Percentiles rank a stretch among this genome's conserved stretches.
phyloP scores from a whole-genome alignment of 2,888 invertebrate species.

The Andrena chrysosceles region DNA sequence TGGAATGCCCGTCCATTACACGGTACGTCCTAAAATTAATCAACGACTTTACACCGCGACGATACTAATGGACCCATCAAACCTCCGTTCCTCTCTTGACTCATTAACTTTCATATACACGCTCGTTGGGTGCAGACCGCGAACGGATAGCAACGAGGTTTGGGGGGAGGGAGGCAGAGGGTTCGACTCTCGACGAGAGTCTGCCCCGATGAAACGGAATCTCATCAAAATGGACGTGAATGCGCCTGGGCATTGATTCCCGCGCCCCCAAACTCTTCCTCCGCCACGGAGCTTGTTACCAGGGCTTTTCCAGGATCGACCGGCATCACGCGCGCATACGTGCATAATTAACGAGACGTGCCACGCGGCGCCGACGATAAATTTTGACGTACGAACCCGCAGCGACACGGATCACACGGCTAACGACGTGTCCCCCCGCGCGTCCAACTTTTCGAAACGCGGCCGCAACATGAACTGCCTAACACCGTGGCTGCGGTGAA shows the following conservation, averaged over 20 bases:
- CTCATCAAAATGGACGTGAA: slow-evolving; percentile 67
- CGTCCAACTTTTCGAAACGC: slow-evolving; percentile 66
- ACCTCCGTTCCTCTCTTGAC: slow-evolving; percentile 50
- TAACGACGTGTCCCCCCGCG: slow-evolving; percentile 59
- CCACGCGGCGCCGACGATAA: slow-evolving; percentile 65
- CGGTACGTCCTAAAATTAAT: slow-evolving; percentile 31
- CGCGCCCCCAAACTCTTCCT: slow-evolving; percentile 54
- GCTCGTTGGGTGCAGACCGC: slow-evolving; percentile 2
- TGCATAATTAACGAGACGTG: slow-evolving; percentile 78
- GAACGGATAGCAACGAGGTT: background rate
- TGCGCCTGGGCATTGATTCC: slow-evolving; percentile 66
- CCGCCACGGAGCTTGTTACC: slow-evolving; percentile 51
- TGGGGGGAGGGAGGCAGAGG: background rate
- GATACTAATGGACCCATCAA: slow-evolving; percentile 49
- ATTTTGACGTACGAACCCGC: slow-evolving; percentile 77
- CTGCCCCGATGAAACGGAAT: slow-evolving; percentile 60
- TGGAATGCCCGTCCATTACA: background rate
- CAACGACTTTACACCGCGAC: slow-evolving; percentile 7
- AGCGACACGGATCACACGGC: slow-evolving; percentile 68
- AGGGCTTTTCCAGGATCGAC: slow-evolving; percentile 65
- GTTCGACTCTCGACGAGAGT: slow-evolving; percentile 35
- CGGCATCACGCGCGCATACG: slow-evolving; percentile 69
- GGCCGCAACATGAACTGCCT: slow-evolving; percentile 71
- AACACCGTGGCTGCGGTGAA: slow-evolving; percentile 69
- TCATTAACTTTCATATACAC: slow-evolving; percentile 53